These are phyloP conservation scores for Metaphire vulgaris DNA, from an alignment of 1,140 invertebrate species.

Conservation along the genomic window DNA sequence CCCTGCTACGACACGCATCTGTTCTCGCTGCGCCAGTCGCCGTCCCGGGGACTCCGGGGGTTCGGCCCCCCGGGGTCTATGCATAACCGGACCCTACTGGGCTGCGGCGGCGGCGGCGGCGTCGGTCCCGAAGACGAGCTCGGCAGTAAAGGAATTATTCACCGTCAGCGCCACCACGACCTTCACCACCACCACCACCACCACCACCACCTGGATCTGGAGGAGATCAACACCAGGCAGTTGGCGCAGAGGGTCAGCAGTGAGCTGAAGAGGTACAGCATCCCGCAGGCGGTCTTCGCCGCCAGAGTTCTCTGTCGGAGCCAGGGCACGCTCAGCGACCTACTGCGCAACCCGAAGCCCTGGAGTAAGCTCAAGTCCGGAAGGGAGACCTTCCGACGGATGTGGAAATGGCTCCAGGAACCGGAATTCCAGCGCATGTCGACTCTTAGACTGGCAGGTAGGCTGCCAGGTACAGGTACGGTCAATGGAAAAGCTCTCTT, in stretches of 20 bases:
- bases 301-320: slow-evolving; percentile 94
- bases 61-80: too few relatives aligned
- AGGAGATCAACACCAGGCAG: slow-evolving; percentile 99
- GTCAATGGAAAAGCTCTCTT: too few relatives aligned
- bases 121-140: too few relatives aligned
- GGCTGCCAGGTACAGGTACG: slow-evolving; percentile 44
- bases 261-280: slow-evolving; percentile 96
- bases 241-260: slow-evolving; percentile 95
- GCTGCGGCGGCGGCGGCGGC: too few relatives aligned
- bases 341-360: slow-evolving; percentile 95
- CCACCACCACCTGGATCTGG: slow-evolving; percentile 44
- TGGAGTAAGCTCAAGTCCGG: slow-evolving; percentile 99
- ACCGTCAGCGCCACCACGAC: background rate
- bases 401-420: slow-evolving; percentile 99
- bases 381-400: slow-evolving; percentile 93
- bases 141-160: too few relatives aligned
- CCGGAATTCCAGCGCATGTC: slow-evolving; percentile 99
- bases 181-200: background rate
- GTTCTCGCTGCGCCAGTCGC: background rate
- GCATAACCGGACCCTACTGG: too few relatives aligned
- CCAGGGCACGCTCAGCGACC: slow-evolving; percentile 94
- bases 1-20: background rate
- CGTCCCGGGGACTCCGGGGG: too few relatives aligned
- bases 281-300: slow-evolving; percentile 98
- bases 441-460: slow-evolving; percentile 92